Conservation (phyloP, 2,797 vertebrate genomes). For the Chiloscyllium punctatum region DNA sequence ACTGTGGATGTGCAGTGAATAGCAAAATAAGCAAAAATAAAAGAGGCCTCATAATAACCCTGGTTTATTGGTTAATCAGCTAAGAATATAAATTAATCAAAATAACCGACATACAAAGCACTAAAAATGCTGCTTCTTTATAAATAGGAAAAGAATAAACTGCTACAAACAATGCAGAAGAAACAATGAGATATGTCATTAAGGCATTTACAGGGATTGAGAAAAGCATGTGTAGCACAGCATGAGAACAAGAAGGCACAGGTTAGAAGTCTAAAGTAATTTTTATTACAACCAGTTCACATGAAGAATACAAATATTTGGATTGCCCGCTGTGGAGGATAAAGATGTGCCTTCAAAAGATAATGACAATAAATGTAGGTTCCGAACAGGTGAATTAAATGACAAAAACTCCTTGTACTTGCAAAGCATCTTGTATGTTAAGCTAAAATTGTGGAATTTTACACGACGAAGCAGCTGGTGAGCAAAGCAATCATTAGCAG, state of each 20-base stretch:
- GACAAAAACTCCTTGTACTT: background rate
- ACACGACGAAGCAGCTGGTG: too few species aligned
- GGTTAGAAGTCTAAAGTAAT: background rate
- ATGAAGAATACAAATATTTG: background rate
- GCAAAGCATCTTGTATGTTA: background rate
- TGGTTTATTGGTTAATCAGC: background rate
- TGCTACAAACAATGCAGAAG: background rate
- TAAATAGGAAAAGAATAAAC: background rate
- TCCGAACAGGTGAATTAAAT: background rate
- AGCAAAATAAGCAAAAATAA: background rate
- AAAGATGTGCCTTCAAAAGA: background rate
- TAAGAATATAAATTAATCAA: background rate
- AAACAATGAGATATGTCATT: background rate
- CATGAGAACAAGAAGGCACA: background rate
- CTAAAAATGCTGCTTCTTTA: background rate
- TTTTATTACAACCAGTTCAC: background rate
- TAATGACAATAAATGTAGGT: background rate
- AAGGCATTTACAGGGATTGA: background rate
- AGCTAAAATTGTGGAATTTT: background rate
- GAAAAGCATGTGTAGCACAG: background rate
- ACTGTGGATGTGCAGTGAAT: background rate
- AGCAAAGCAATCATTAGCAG: too few species aligned
- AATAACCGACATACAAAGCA: background rate
- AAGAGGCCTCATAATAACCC: background rate
- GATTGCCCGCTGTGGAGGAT: background rate